Conservation (phyloP, 2,888 invertebrate genomes). For the Lepidochrysops patricia region DNA sequence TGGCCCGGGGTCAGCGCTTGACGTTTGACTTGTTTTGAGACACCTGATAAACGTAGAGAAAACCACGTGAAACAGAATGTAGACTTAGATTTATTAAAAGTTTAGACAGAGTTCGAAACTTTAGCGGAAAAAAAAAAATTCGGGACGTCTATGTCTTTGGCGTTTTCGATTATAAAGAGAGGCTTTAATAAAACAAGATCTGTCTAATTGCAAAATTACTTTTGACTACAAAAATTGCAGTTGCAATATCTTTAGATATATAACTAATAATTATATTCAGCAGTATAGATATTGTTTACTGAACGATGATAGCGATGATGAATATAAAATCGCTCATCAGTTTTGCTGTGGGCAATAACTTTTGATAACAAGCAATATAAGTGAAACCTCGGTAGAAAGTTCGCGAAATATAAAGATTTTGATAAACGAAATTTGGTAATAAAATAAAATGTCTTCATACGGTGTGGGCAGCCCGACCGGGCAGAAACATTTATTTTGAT, state of each 20-base stretch:
- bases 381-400: not conserved
- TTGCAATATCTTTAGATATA: too few species aligned
- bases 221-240: too few species aligned
- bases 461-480: not conserved
- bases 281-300: too few species aligned
- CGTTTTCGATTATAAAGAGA: too few species aligned
- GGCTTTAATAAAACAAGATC: too few species aligned
- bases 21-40: not conserved
- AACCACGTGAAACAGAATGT: not conserved
- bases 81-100: too few species aligned
- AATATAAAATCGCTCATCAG: not conserved
- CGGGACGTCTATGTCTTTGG: too few species aligned
- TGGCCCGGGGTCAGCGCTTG: not conserved
- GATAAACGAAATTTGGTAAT: not conserved
- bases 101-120: too few species aligned
- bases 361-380: not conserved
- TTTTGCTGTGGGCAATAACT: not conserved
- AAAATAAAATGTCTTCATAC: constrained; percentile 1
- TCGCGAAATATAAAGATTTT: not conserved
- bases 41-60: not conserved
- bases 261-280: too few species aligned
- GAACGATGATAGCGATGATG: not conserved
- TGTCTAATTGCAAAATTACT: too few species aligned
- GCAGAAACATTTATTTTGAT: not conserved
- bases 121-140: too few species aligned